Percentiles rank a stretch among this genome's conserved stretches.
Evolutionary conservation across 2,797 vertebrate genomes (phyloP).

Genomic region (Acipenser oxyrinchus): DNA sequence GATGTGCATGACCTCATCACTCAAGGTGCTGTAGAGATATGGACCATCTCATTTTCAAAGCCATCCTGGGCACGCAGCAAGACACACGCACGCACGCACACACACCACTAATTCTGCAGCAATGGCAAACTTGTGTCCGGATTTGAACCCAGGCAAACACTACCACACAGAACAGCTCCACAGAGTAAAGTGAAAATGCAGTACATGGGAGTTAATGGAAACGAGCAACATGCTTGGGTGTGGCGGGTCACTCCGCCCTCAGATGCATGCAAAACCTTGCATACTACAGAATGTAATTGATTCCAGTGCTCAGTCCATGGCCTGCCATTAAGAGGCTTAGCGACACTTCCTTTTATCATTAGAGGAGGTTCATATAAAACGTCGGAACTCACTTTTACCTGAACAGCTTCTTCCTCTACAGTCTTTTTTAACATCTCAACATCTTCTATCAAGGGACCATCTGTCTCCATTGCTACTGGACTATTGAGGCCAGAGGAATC

Average conservation of each 20-base stretch:
- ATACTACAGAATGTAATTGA: conserved; percentile 23
- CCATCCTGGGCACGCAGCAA: no score
- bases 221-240: conserved; percentile 2
- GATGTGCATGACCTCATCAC: no score
- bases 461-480: conserved; percentile 93
- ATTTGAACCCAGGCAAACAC: not conserved
- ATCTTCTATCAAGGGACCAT: conserved; percentile 90
- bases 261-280: conserved; percentile 11
- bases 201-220: not conserved
- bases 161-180: conserved; percentile 4
- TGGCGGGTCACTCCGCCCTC: not conserved
- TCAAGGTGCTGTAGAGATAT: no score
- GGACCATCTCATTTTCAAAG: no score
- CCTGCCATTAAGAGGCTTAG: conserved; percentile 10
- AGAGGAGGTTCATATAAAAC: not conserved
- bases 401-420: conserved; percentile 80
- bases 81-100: no score
- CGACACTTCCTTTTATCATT: conserved; percentile 3
- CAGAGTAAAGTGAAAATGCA: not conserved
- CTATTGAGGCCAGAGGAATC: conserved; percentile 79
- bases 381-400: conserved; percentile 69
- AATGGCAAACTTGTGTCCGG: no score
- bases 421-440: conserved; percentile 90
- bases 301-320: conserved; percentile 33
- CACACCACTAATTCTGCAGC: no score